These are phyloP conservation scores for Lochmaea crataegi DNA, from an alignment of 2,888 invertebrate species.

Conservation along the genomic window DNA sequence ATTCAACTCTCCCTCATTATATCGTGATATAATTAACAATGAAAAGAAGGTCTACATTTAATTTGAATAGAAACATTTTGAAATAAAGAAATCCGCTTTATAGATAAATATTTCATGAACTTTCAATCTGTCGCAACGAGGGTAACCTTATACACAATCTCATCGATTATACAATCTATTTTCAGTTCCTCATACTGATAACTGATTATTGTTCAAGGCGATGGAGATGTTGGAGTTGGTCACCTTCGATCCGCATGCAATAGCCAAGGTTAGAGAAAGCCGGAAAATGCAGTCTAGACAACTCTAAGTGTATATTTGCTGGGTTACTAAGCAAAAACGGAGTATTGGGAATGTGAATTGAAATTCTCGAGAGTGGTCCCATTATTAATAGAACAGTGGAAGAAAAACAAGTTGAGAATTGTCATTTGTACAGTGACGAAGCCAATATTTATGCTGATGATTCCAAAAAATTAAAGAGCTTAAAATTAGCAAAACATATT, in stretches of 20 bases:
- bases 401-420: neutral
- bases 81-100: neutral
- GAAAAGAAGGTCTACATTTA: neutral
- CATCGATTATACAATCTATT: conserved; percentile 25
- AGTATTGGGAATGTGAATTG: neutral
- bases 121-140: neutral
- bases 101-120: neutral
- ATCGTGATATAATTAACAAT: neutral
- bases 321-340: neutral
- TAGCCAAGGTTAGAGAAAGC: conserved; percentile 18
- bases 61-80: neutral
- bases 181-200: conserved; percentile 12
- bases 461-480: too few species aligned
- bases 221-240: conserved; percentile 7
- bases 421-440: too few species aligned
- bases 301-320: conserved; percentile 7
- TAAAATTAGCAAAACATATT: too few species aligned
- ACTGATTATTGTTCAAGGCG: conserved; percentile 21
- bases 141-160: neutral
- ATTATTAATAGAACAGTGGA: neutral
- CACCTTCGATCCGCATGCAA: conserved; percentile 14
- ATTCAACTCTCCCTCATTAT: neutral
- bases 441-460: too few species aligned
- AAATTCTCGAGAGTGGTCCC: neutral
- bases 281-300: conserved; percentile 19